Conservation (phyloP, 2,888 invertebrate genomes). For the Barypeithes pellucidus region DNA sequence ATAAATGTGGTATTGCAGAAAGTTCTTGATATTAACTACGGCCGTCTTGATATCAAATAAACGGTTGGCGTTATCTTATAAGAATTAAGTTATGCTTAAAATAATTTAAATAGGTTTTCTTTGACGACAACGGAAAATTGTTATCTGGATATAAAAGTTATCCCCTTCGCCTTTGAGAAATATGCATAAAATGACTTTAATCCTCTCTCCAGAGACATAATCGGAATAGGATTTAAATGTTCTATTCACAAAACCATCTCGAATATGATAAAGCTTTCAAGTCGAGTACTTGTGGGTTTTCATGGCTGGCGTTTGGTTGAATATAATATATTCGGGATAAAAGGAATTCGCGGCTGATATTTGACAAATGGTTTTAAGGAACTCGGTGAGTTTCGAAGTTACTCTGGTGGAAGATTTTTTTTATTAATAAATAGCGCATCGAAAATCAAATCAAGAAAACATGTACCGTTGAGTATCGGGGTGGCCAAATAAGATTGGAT, state of each 20-base stretch:
- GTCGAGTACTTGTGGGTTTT: constrained; percentile 28
- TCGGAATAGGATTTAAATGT: constrained; percentile 29
- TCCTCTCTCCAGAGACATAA: constrained; percentile 21
- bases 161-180: constrained; percentile 8
- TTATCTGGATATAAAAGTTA: constrained; percentile 14
- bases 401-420: background rate
- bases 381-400: background rate
- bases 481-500: no score
- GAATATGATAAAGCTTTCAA: constrained; percentile 29
- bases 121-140: constrained; percentile 11
- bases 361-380: constrained; percentile 28
- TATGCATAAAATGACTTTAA: constrained; percentile 31
- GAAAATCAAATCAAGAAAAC: no score
- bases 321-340: constrained; percentile 24
- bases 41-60: no score
- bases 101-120: background rate
- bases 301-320: constrained; percentile 24
- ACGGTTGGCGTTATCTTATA: no score
- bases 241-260: constrained; percentile 26
- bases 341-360: constrained; percentile 21
- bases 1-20: no score
- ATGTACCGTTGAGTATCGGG: no score
- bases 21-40: no score
- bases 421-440: background rate
- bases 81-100: background rate